phyloP scores from a whole-genome alignment of 2,888 invertebrate genomes.

The Drosophila gaucha region DNA sequence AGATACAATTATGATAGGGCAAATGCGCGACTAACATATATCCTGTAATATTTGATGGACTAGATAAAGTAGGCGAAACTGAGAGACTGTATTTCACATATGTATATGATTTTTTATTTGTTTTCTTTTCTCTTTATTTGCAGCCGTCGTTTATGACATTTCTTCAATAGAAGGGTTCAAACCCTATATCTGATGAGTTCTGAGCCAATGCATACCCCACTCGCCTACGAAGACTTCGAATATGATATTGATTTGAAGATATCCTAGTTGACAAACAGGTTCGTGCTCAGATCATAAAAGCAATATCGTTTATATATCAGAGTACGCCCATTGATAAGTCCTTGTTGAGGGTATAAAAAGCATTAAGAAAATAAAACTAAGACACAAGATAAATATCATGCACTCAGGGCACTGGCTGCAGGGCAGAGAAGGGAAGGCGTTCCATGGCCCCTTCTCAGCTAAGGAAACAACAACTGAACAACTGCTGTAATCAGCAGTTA shows the following conservation, averaged over 20 bases:
- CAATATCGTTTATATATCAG: no score
- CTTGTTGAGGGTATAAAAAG: conserved; percentile 34
- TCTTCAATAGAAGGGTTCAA: no score
- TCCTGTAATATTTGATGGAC: neutral
- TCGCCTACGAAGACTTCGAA: no score
- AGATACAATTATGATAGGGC: neutral
- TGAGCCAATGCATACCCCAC: no score
- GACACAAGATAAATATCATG: conserved; percentile 77
- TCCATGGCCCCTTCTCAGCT: neutral
- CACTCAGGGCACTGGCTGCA: conserved; percentile 6
- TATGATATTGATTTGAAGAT: no score
- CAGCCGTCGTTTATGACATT: no score
- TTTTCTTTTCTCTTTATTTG: no score
- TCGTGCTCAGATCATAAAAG: no score
- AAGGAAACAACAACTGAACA: conserved; percentile 51
- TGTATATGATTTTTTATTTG: no score
- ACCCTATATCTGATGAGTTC: no score
- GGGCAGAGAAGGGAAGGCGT: neutral
- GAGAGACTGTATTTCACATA: no score
- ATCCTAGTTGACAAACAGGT: no score
- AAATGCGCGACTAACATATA: conserved; percentile 13
- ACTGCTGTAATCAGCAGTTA: conserved; percentile 84
- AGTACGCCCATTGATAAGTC: neutral
- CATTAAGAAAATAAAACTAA: conserved; percentile 71
- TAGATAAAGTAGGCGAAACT: neutral